Evolutionary conservation across 2,113 vertebrate species (phyloP).

Genomic region (Thryonomys swinderianus): DNA sequence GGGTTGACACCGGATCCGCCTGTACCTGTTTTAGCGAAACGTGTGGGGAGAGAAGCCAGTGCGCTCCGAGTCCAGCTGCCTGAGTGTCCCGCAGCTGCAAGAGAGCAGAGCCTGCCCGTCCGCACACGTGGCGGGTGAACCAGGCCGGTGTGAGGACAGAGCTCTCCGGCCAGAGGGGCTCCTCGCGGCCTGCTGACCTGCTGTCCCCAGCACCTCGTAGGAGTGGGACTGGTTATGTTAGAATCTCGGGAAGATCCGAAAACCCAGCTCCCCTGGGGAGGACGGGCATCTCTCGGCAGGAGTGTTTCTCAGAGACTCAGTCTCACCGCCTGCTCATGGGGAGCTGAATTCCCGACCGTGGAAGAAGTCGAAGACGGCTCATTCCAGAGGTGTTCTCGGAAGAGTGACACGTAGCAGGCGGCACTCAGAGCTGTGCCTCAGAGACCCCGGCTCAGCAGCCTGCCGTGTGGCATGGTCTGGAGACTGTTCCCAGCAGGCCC

Average conservation of each 20-base stretch:
- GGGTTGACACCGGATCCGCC: background rate
- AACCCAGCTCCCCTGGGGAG: background rate
- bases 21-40: background rate
- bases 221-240: background rate
- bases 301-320: background rate
- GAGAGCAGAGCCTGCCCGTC: background rate
- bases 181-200: background rate
- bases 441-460: background rate
- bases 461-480: background rate
- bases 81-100: background rate
- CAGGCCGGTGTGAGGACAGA: background rate
- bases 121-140: background rate
- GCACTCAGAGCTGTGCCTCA: background rate
- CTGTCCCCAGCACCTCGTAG: background rate
- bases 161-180: background rate
- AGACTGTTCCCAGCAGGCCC: background rate
- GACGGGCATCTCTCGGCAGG: background rate
- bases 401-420: background rate
- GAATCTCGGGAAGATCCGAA: background rate
- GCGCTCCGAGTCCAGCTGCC: background rate
- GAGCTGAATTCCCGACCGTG: conserved; percentile 3
- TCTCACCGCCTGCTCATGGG: background rate
- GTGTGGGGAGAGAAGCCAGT: background rate
- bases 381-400: conserved; percentile 61
- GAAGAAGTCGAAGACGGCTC: background rate